These are phyloP conservation scores for Andrena camellia DNA, from an alignment of 2,888 invertebrate genomes.

Conservation along the genomic window DNA sequence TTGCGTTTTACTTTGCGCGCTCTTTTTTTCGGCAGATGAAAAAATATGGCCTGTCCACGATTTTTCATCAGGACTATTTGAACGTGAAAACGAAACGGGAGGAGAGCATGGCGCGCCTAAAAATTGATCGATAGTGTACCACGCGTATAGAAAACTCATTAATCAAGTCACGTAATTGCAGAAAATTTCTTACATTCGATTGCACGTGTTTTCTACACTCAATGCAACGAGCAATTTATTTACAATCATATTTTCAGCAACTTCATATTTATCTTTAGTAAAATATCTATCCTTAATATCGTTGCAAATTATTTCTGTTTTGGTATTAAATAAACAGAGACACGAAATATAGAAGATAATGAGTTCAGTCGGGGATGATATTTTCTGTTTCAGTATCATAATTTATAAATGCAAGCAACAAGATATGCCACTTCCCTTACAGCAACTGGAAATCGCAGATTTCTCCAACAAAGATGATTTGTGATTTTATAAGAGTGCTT, in stretches of 20 bases:
- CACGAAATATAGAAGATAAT: too few relatives aligned
- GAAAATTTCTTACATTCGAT: not conserved
- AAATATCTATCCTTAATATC: too few relatives aligned
- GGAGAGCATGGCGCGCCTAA: conserved; percentile 1
- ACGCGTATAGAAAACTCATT: conserved; percentile 15
- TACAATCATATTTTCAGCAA: not conserved
- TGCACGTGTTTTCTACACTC: not conserved
- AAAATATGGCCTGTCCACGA: conserved; percentile 39
- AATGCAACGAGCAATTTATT: not conserved
- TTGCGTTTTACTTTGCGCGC: conserved; percentile 43
- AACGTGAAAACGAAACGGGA: conserved; percentile 24
- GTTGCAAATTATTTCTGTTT: too few relatives aligned
- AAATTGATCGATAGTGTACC: conserved; percentile 26
- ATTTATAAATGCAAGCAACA: too few relatives aligned
- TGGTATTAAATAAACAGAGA: too few relatives aligned
- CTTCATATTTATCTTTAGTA: too few relatives aligned
- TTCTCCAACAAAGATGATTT: too few relatives aligned
- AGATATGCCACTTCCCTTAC: too few relatives aligned
- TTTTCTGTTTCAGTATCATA: too few relatives aligned
- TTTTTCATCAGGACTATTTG: conserved; percentile 46
- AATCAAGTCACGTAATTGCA: conserved; percentile 21
- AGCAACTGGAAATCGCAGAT: too few relatives aligned
- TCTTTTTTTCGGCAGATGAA: conserved; percentile 21
- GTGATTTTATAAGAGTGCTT: not conserved
- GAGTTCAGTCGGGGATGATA: too few relatives aligned